These are phyloP conservation scores for Montipora sp. DNA, from an alignment of 64 coral and sea anemone species.

Conservation along the genomic window DNA sequence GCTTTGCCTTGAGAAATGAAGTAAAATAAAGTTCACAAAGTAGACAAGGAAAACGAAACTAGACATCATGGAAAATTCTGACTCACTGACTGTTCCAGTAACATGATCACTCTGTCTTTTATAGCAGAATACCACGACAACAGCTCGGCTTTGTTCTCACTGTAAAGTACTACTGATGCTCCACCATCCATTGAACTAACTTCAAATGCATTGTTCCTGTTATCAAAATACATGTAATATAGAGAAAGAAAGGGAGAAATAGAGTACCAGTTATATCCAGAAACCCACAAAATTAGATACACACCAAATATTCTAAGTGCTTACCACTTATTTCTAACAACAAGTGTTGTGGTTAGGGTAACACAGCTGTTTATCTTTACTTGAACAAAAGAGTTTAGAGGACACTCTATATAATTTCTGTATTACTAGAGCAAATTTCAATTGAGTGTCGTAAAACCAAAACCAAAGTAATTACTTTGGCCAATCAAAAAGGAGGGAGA, in stretches of 20 bases:
- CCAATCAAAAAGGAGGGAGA: too few relatives aligned
- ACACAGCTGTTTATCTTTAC: too few relatives aligned
- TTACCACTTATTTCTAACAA: too few relatives aligned
- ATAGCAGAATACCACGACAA: conserved; percentile 92
- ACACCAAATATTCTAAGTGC: too few relatives aligned
- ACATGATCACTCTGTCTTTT: conserved; percentile 84
- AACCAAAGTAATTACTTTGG: too few relatives aligned
- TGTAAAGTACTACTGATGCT: conserved; percentile 90
- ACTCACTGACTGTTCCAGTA: conserved; percentile 84
- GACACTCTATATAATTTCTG: too few relatives aligned
- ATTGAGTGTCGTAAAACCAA: too few relatives aligned
- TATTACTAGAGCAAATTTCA: too few relatives aligned
- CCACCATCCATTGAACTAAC: conserved; percentile 94
- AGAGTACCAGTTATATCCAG: neutral
- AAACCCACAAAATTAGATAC: neutral
- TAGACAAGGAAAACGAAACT: neutral
- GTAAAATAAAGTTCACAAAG: neutral
- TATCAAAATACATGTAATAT: neutral
- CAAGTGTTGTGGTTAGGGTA: too few relatives aligned
- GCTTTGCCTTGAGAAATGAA: neutral
- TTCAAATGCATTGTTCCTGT: conserved; percentile 93
- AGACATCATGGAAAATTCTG: neutral
- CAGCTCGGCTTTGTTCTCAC: conserved; percentile 82
- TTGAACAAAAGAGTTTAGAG: too few relatives aligned
- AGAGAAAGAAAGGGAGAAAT: neutral